phyloP scores from a whole-genome alignment of 2,888 invertebrate species.

The Fabriciana adippe region DNA sequence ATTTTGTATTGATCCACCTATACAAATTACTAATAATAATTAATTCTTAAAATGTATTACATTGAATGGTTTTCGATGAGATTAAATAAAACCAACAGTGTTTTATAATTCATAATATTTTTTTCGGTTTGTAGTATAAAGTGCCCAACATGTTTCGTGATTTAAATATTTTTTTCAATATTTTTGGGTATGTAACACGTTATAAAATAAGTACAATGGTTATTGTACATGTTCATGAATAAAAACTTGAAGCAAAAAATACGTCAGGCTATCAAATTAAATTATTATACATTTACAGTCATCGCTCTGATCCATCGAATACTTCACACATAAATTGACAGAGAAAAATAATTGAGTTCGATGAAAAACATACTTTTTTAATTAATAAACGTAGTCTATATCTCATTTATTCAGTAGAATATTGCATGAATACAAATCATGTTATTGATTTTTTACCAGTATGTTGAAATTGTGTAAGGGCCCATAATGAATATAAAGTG shows the following conservation, averaged over 20 bases:
- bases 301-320: constrained; percentile 17
- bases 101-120: no score
- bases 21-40: no score
- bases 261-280: constrained; percentile 12
- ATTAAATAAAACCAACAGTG: no score
- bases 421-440: constrained; percentile 18
- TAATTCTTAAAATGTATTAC: no score
- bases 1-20: no score
- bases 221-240: constrained; percentile 3
- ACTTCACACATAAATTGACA: constrained; percentile 22
- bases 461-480: constrained; percentile 3
- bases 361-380: constrained; percentile 21
- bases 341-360: constrained; percentile 22
- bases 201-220: constrained; percentile 6
- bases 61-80: no score
- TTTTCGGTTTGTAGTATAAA: no score
- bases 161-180: no score
- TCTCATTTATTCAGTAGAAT: constrained; percentile 20
- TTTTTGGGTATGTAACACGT: not conserved
- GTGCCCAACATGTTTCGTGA: no score
- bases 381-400: constrained; percentile 20
- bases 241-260: constrained; percentile 10
- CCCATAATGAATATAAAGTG: constrained; percentile 7
- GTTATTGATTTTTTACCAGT: constrained; percentile 18
- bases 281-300: constrained; percentile 7